phyloP scores from a whole-genome alignment of 2,888 invertebrate genomes.

The Allolobophora icterica region DNA sequence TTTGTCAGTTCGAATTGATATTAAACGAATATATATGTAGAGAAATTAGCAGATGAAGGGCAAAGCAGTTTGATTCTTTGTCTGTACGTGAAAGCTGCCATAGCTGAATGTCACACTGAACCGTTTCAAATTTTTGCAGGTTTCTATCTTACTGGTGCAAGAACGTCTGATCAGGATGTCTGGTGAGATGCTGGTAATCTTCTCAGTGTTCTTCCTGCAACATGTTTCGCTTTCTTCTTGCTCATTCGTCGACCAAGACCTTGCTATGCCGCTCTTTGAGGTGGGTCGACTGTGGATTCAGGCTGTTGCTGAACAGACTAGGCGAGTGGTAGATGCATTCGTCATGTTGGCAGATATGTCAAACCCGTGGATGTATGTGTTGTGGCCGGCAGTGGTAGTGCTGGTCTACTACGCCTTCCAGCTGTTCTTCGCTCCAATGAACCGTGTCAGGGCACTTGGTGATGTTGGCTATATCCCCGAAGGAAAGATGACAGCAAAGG shows the following conservation, averaged over 20 bases:
- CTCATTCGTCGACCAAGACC: constrained; percentile 41
- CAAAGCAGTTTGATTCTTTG: no score
- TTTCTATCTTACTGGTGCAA: not conserved
- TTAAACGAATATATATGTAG: no score
- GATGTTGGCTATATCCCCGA: constrained; percentile 60
- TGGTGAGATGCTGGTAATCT: not conserved
- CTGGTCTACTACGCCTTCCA: constrained; percentile 50
- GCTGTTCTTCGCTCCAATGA: constrained; percentile 54
- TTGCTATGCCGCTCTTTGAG: constrained; percentile 6
- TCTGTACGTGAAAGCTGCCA: not conserved
- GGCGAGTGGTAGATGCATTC: constrained; percentile 23
- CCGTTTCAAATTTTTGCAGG: not conserved
- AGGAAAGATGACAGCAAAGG: constrained; percentile 54
- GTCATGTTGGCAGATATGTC: constrained; percentile 35
- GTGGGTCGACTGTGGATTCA: constrained; percentile 26
- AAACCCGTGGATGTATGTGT: constrained; percentile 35
- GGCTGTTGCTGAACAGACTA: not conserved
- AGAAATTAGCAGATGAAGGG: no score
- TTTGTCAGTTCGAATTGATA: no score
- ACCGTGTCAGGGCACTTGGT: constrained; percentile 56
- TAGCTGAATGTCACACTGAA: not conserved
- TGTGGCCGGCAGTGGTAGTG: constrained; percentile 20
- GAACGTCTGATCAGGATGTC: not conserved
- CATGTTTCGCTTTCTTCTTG: not conserved
- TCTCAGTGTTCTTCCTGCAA: not conserved